Conservation (phyloP, 2,888 invertebrate species). For the Parelbella ahira region DNA sequence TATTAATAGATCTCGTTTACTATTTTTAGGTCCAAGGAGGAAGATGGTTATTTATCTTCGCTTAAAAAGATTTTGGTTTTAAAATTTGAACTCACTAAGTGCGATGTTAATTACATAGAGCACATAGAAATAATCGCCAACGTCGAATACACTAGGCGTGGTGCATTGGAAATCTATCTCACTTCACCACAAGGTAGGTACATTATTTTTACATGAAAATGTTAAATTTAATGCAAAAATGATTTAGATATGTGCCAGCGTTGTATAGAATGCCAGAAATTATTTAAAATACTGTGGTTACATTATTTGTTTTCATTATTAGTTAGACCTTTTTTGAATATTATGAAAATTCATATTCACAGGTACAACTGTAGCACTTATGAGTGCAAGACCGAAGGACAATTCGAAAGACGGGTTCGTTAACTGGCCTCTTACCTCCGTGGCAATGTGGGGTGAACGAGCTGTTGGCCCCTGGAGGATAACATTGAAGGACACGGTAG, state of each 20-base stretch:
- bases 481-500: constrained; percentile 72
- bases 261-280: no score
- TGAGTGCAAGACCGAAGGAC: constrained; percentile 86
- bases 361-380: constrained; percentile 86
- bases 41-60: constrained; percentile 40
- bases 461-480: constrained; percentile 86
- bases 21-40: constrained; percentile 32
- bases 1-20: no score
- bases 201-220: neutral
- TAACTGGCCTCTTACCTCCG: constrained; percentile 93
- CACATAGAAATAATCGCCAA: constrained; percentile 90
- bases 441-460: constrained; percentile 94
- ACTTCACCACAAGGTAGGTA: constrained; percentile 88
- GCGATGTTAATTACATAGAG: constrained; percentile 86
- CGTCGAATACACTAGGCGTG: constrained; percentile 86
- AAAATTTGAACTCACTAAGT: constrained; percentile 76
- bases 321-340: no score
- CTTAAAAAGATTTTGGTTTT: constrained; percentile 43
- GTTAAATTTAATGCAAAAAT: neutral
- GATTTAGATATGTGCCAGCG: no score
- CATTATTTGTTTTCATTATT: no score
- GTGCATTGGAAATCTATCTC: constrained; percentile 87
- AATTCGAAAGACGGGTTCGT: constrained; percentile 85
- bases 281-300: no score
- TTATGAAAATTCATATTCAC: no score